Evolutionary conservation across 2,888 invertebrate species (phyloP), one percentile per base, ranked within the genome.

Genomic region (Phytoseiulus persimilis): DNA sequence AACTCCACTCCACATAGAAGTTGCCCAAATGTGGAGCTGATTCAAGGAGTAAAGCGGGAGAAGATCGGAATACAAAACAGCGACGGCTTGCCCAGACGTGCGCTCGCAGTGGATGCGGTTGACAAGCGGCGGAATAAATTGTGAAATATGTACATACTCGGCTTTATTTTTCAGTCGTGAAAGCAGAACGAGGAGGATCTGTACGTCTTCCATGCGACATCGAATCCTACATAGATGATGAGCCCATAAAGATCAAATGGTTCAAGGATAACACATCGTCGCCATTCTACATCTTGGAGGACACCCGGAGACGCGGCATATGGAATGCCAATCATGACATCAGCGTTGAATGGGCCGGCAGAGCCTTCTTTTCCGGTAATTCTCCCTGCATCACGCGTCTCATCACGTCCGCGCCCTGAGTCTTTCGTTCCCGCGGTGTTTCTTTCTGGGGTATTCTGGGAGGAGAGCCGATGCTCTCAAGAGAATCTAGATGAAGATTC

Each of bases 211-310:
- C 87, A 32, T 87, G 87, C 33, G 87, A 87, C 87, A 87, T 87
- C 87, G 87, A 87, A 32, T 87, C 87, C n/a, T 87, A 89, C 83
- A 31, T 90, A 83, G 90, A 89, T 18, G 91, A 91, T 84, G 90
- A 90, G n/a, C 91, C 91, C n/a, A 90, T 91, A 46, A 90, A 90
- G 39, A 91, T 91, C 18, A 90, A 90, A 0, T 91, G 91, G 91
- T 90, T 90, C 65, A 91, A 91, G 90, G 90, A 91, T 32, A 87
- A 87, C 33, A 87, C 87, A 32, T 87, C 87, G 45, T 87, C 87
- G 45, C 87, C 87, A 31, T 87, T 87, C 45, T 87, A 87, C 45
- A 87, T 87, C 32, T 45, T 87, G n/a, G 87, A 87, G 33, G 87
- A 87, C 23, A 45, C 87, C n/a, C 87, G 87, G 11, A 31, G 87